Base-by-base conservation (phyloP, 2,797 vertebrate species). In the Helicolenus hilgendorfi region DNA sequence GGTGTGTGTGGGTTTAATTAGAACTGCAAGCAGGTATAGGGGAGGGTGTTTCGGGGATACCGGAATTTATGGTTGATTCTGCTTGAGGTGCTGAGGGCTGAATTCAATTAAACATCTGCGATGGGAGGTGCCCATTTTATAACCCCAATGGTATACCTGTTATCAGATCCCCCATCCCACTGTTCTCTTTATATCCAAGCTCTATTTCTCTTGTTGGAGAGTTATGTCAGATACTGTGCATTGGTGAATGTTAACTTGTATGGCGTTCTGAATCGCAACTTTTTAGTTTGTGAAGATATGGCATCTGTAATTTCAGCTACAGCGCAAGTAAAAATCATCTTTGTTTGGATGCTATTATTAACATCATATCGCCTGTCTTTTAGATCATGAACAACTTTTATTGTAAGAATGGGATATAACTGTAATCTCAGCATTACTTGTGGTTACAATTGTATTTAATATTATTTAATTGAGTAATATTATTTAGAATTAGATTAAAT, bases 51-150 rank as follows among this genome's bases (percentile, higher is more conserved):
- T 72, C 29, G 38, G 59, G 14, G 38, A 67, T 70, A 70, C 72
- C 59, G 10, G 69, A 84, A 87, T 89, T 79, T 81, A 83, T 83
- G 70, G 65, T 73, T 83, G 80, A 88, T 83, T 15, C 36, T 82
- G 31, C 29, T 77, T 29, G 72, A 89, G 65, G 29, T 64, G 76
- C 81, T 88, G 74, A 68, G 31, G 83, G 85, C 86, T 90, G 81
- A 83, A 85, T 91, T 89, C 79, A 92, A 80, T 91, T 85, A 72
- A 89, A 80, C 88, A 90, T 85, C 85, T 91, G 89, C 65, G 72
- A 87, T 83, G 76, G 90, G 92, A 89, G 87, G 87, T 59, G 3
- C 70, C 41, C 72, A 31, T 77, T 88, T 84, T 84, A 83, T 53
- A 81, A 72, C 79, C 80, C 81, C 73, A 31, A 29, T 72, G 73